Base-by-base conservation (phyloP, 1,140 invertebrate genomes). In the Pollicipes pollicipes region DNA sequence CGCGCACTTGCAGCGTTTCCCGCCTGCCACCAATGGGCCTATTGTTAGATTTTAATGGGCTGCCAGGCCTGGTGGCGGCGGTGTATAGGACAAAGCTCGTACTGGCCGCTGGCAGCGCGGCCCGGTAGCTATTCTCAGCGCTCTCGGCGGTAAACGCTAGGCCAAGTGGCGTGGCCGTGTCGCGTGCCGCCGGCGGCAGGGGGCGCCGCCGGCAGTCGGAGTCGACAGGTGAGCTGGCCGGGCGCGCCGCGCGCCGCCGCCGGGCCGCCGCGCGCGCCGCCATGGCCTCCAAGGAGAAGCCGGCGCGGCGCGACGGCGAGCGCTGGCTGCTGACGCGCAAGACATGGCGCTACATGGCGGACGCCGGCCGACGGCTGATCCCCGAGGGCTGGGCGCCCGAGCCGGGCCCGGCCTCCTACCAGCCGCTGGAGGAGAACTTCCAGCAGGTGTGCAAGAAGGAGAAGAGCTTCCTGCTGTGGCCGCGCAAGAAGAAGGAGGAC, bases 291-390 rank as follows among this genome's bases (percentile, higher is more conserved):
- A 58, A 58, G 45, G 45, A 58, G 45, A 58, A 58, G 45, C 45
- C 45, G 45, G 6, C 45, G 45, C 45, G n/a, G n/a, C n/a, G n/a
- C n/a, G n/a, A 58, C 45, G 45, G 45, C 27, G 88, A 92, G 78
- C 84, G 90, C 80, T 93, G 90, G 90, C 81, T 93, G 35, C 82
- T 92, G 29, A 91, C 90, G 8, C 81, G 90, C 31, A 93, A 93
- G 80, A 92, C 90, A 28, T 93, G 90, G 90, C 83, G 89, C 72
- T 92, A 92, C 78, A 93, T 93, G 90, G 85, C 89, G 0, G 90
- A 93, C 75, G 89, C 90, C 21, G 90, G 90, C n/a, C 85, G 89
- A 66, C 87, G 87, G 75, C 82, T 93, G 24, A 87, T 93, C 64
- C 90, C 90, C 0, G 90, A 92, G 69, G 74, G 76, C 35, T 73